These are phyloP conservation scores for Sitta carolinensis DNA, from an alignment of 2,797 vertebrate genomes.

Conservation along the genomic window DNA sequence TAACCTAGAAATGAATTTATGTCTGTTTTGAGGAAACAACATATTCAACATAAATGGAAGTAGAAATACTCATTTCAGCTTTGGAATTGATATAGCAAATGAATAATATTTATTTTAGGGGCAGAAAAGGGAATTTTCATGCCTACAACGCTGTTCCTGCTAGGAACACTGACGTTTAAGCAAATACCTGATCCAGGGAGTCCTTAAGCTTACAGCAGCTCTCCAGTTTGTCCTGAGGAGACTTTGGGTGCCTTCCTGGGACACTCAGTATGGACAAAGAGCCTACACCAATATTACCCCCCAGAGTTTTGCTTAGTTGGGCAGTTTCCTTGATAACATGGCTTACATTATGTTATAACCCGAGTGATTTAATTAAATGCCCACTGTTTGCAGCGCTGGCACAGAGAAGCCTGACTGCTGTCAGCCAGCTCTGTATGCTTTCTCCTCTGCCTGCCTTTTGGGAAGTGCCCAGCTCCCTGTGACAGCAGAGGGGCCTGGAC, in stretches of 20 bases:
- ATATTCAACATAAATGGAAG: background rate
- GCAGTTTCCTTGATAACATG: background rate
- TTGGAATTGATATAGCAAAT: background rate
- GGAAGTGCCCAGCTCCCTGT: background rate
- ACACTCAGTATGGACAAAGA: background rate
- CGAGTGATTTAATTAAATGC: background rate
- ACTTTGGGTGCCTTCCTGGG: background rate
- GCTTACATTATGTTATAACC: background rate
- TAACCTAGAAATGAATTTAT: background rate
- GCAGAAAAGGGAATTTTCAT: background rate
- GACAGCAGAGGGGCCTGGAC: too few species aligned
- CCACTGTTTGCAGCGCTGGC: background rate
- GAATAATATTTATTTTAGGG: background rate
- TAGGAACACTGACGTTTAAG: background rate
- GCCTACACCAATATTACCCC: background rate
- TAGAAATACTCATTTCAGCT: background rate
- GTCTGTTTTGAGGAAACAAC: background rate
- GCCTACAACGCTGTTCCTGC: too few species aligned
- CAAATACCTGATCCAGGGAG: background rate
- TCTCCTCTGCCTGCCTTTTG: accelerated
- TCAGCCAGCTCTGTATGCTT: background rate
- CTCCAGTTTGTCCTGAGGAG: background rate
- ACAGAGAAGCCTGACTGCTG: background rate
- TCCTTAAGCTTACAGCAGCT: background rate
- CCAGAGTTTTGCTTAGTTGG: background rate